Base-by-base conservation (phyloP, 2,113 vertebrate genomes). In the Caloenas nicobarica region DNA sequence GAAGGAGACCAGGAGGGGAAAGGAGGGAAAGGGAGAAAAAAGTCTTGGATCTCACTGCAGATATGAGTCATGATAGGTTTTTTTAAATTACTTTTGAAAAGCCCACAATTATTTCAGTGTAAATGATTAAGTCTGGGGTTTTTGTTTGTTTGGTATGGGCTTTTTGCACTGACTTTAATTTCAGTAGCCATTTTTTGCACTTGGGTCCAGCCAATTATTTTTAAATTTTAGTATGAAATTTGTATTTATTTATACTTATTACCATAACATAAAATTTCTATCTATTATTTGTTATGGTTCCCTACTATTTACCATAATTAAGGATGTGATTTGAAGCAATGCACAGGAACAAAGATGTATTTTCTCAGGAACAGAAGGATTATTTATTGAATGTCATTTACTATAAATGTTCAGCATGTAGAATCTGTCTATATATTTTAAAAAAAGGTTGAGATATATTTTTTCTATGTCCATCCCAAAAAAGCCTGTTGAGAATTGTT, bases 111-210 rank as follows among this genome's bases (percentile, higher is more conserved):
- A 68, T 34, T 81, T 10, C 5, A n/a, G 10, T 51, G 5, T 7
- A 66, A 66, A 14, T 26, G 56, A 56, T 46, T 65, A 44, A 26
- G 9, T 7, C 1, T 10, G 44, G 18, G 44, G 17, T 22, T 21
- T 19, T 36, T 11, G 1, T 9, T 46, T 38, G 5, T 3, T 16
- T 29, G 4, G 3, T 31, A 62, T 18, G 5, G 0, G 2, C 2
- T 11, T 40, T 74, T 70, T 91, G 5, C 2, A 60, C 83, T 46
- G 2, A 62, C 21, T 78, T 78, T 46, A 57, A 53, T 53, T 86
- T 76, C 36, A 17, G 6, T 34, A 40, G 5, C 4, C 1, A 18
- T 68, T 89, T 77, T 77, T 64, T 28, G 50, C 7, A 50, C 10
- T 80, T 58, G 58, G 4, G 7, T 64, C 18, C 28, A 60, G 16